Base-by-base conservation (phyloP, 1,140 invertebrate genomes). In the Stegodyphus mimosarum region DNA sequence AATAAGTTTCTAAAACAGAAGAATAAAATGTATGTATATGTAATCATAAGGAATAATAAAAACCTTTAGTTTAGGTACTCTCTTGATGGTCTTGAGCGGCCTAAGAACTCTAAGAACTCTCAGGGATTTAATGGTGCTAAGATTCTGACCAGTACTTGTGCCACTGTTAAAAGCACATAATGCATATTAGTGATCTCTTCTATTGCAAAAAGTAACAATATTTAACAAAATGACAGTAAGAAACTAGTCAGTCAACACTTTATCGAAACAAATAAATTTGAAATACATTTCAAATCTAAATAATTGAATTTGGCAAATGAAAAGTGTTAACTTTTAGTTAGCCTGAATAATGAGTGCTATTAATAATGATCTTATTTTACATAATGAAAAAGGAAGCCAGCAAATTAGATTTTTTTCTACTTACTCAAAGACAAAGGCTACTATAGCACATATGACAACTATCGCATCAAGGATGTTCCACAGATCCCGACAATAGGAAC, bases 81-180 rank as follows among this genome's bases (percentile, higher is more conserved):
- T 93, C 93, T 99, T 99, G 92, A 99, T 99, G 90, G 99, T 99
- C 93, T 99, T 99, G 89, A 99, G 94, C 88, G 99, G 99, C 92
- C 99, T 95, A 83, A 99, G 93, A 89, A 99, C 99, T 91, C 99
- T 93, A 87, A 99, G 93, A 90, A 99, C 99, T 91, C 99, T 93
- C 88, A 99, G 93, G 87, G 98, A 99, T 92, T 99, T 99, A 91
- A 99, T 99, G 87, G 98, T 99, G 91, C 97, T 99, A 89, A 99
- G 92, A 92, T 99, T 99, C 92, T 93, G 93, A 80, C 92, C 92
- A 18, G 93, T 89, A 80, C 89, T 88, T 86, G 89, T 89, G 81
- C 89, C 90, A 88, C 90, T 91, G 87, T 18, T 88, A 83, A 52
- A n/a, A 67, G 73, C 7, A 6, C 3, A 79, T 64, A 79, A 53